These are phyloP conservation scores for Phaenicophaeus curvirostris DNA, from an alignment of 2,797 vertebrate species.

Conservation along the genomic window DNA sequence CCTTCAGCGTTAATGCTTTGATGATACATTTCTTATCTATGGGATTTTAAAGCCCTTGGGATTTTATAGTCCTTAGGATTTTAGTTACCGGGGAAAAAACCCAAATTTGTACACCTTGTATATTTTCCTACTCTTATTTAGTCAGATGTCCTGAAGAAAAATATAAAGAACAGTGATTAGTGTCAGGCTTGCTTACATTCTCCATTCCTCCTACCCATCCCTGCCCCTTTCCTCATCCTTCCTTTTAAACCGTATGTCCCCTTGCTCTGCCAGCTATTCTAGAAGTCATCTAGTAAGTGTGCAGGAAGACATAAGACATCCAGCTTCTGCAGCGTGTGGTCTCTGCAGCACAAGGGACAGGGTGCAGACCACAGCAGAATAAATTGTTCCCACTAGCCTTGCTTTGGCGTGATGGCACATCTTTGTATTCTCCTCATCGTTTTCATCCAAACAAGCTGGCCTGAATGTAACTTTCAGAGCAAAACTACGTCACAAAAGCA, in stretches of 20 bases:
- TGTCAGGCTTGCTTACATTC: neutral
- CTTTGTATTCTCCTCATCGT: neutral
- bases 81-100: neutral
- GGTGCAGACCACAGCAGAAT: neutral
- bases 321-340: fast-evolving
- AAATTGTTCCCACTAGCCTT: neutral
- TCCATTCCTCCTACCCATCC: neutral
- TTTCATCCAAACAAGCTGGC: neutral
- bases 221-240: neutral
- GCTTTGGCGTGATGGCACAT: neutral
- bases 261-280: neutral
- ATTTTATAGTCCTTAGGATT: neutral
- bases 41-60: neutral
- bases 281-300: neutral
- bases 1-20: neutral
- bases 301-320: fast-evolving
- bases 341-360: neutral
- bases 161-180: neutral
- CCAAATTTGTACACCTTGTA: neutral
- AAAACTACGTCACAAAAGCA: neutral
- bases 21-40: neutral
- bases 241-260: neutral
- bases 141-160: neutral
- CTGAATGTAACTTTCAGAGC: neutral
- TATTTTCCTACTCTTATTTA: neutral